Evolutionary conservation across 2,888 invertebrate species (phyloP), one percentile per base, ranked within the genome.

Genomic region (Plebejus anna): DNA sequence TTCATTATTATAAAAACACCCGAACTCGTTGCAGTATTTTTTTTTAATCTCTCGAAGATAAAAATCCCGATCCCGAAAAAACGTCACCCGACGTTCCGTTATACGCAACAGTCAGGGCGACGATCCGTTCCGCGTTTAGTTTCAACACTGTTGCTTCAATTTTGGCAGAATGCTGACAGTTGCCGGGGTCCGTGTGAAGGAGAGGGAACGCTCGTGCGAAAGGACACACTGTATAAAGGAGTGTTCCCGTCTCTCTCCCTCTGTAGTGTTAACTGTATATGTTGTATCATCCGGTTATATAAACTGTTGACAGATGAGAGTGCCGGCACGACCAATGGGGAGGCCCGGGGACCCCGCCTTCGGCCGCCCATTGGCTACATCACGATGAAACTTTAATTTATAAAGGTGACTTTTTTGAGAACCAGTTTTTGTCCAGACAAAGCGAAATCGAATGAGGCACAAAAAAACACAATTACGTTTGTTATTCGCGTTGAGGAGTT

Each of bases 271-370:
- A 91, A 93, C 92, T 93, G 93, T 93, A 93, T 92, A 92, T 92
- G 91, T 92, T 93, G 94, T 94, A 94, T 93, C 94, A 92, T 89
- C 88, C 88, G 89, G 92, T 91, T 93, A 93, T 93, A 92, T 92
- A 93, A 93, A 93, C 90, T 93, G 92, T 92, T 88, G 89, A 90
- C 89, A 92, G 92, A 86, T 87, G 87, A 87, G 89, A 88, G 86
- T 82, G 79, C 79, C 81, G 80, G 78, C 77, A 77, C 82, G 78
- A 79, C 94, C 93, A 93, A 93, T 94, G 80, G 85, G 78, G 78
- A 76, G 13, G 79, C 81, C 57, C 75, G 72, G 28, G 78, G 82
- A 82, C 87, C 84, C 89, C 91, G 91, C 92, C 91, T 86, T 88
- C 81, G 82, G 32, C 9, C 76, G 47, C 78, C 80, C 78, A 94